Evolutionary conservation across 2,888 invertebrate genomes (phyloP).

Genomic region (Melanotus villosus): DNA sequence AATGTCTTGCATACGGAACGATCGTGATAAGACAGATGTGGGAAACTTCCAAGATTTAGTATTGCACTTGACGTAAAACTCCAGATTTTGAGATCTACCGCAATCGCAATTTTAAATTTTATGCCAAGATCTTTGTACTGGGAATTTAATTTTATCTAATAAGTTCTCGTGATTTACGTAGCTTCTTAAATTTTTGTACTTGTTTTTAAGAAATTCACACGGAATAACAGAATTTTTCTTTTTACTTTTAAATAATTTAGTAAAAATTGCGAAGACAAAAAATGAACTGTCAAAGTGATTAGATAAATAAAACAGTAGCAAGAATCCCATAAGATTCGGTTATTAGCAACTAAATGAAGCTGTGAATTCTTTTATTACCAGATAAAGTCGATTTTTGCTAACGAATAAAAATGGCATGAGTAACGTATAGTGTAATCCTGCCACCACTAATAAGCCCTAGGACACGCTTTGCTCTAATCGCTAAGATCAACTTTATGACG

Average conservation of each 20-base stretch:
- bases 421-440: conserved; percentile 36
- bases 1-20: conserved; percentile 33
- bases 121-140: too few relatives aligned
- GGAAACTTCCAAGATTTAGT: conserved; percentile 36
- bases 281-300: too few relatives aligned
- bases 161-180: too few relatives aligned
- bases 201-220: too few relatives aligned
- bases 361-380: conserved; percentile 17
- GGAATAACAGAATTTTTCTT: too few relatives aligned
- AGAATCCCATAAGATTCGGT: too few relatives aligned
- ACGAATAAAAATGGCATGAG: conserved; percentile 49
- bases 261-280: too few relatives aligned
- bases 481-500: conserved; percentile 45
- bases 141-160: too few relatives aligned
- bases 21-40: conserved; percentile 40
- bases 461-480: conserved; percentile 43
- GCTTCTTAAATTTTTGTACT: too few relatives aligned
- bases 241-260: too few relatives aligned
- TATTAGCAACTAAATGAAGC: too few relatives aligned
- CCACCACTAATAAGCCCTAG: conserved; percentile 41
- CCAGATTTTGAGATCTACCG: conserved; percentile 25
- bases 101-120: conserved; percentile 11
- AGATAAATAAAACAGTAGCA: too few relatives aligned
- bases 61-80: conserved; percentile 17
- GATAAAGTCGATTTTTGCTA: conserved; percentile 38